A percentile compares a stretch with the other conserved stretches of the same genome.
Evolutionary conservation across 1,140 invertebrate genomes (phyloP).

Genomic region (Papilio polyxenes): DNA sequence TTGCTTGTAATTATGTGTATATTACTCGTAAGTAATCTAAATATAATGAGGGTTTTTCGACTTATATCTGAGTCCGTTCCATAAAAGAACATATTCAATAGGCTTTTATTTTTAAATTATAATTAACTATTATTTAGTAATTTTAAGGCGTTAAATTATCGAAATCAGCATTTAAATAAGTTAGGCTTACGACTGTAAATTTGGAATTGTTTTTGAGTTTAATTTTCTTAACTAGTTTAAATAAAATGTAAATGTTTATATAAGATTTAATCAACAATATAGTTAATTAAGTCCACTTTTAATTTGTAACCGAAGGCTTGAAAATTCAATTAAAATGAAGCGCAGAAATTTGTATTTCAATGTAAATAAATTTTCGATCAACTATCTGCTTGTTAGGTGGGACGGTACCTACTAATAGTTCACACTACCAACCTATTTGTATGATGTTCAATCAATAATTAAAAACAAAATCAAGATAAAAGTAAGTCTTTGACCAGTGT

Average conservation of each 20-base stretch:
- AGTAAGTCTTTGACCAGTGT: too few species aligned
- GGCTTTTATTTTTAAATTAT: too few species aligned
- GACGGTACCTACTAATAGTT: too few species aligned
- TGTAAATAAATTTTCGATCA: background rate
- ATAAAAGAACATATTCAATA: too few species aligned
- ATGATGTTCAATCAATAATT: too few species aligned
- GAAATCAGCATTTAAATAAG: background rate
- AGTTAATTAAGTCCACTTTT: background rate
- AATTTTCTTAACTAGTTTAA: background rate
- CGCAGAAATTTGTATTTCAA: background rate
- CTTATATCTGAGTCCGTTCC: too few species aligned
- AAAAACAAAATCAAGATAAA: too few species aligned
- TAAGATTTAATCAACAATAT: background rate
- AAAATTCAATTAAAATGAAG: background rate
- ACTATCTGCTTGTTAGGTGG: background rate
- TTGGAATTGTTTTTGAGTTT: background rate
- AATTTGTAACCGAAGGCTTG: background rate
- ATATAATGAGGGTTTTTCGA: too few species aligned
- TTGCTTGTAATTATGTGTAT: too few species aligned
- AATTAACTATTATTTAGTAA: background rate
- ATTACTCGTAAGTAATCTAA: too few species aligned
- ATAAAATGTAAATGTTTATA: too few species aligned
- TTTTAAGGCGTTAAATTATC: background rate
- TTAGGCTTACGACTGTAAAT: background rate
- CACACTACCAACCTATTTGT: too few species aligned